Percentiles rank a stretch among this genome's conserved stretches.
phyloP scores from a whole-genome alignment of 2,888 invertebrate species.

The Agrochola circellaris region DNA sequence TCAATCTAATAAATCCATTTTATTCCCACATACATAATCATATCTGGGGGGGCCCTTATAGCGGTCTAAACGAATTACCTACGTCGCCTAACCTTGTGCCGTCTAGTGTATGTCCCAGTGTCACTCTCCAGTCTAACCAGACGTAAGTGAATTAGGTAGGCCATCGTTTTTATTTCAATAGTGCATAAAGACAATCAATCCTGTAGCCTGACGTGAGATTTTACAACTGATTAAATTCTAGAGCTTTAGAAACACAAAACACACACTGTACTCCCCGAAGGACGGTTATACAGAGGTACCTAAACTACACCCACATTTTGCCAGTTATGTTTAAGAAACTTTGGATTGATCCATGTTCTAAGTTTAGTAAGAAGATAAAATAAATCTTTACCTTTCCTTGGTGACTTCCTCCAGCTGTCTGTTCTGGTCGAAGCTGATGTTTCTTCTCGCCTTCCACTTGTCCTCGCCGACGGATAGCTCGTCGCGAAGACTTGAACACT shows the following conservation, averaged over 20 bases:
- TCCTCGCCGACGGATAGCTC: constrained; percentile 84
- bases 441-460: constrained; percentile 87
- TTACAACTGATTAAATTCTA: neutral
- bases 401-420: constrained; percentile 90
- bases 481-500: constrained; percentile 85
- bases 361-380: neutral
- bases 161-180: neutral
- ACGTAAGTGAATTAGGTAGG: neutral
- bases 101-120: neutral
- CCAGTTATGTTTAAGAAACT: neutral
- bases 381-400: constrained; percentile 90
- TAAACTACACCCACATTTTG: neutral
- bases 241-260: neutral
- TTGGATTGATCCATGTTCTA: neutral
- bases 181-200: neutral
- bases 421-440: constrained; percentile 89
- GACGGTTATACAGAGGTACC: too few species aligned
- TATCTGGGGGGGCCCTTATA: constrained; percentile 26
- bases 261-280: neutral
- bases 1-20: constrained; percentile 54
- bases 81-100: neutral
- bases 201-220: too few species aligned
- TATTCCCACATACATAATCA: constrained; percentile 45
- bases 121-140: neutral
- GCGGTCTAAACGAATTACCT: neutral